These are phyloP conservation scores for Lepilemur septentrionalis DNA, from an alignment of 2,797 vertebrate species.

Conservation along the genomic window DNA sequence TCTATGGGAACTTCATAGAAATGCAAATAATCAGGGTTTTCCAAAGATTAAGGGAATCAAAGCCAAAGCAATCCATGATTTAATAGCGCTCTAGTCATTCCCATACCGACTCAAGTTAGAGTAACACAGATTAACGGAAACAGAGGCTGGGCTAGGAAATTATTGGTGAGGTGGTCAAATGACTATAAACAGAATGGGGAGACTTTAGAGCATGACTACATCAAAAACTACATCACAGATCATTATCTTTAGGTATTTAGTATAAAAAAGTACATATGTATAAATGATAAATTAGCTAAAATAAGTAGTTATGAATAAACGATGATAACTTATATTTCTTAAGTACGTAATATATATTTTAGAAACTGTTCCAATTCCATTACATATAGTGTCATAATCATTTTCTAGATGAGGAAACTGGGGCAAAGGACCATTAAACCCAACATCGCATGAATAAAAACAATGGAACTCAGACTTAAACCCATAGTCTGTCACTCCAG, in stretches of 20 bases:
- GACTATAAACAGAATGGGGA: not conserved
- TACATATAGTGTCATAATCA: not conserved
- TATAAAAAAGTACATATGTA: not conserved
- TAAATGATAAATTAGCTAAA: not conserved
- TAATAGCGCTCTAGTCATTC: not conserved
- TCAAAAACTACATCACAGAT: not conserved
- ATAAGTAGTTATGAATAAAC: not conserved
- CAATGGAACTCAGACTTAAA: not conserved
- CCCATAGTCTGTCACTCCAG: not conserved
- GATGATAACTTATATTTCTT: not conserved
- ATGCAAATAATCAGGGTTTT: not conserved
- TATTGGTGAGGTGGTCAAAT: not conserved
- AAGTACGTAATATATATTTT: not conserved
- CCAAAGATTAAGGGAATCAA: not conserved
- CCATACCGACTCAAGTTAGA: not conserved
- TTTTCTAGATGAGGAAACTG: not conserved
- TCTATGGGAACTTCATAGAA: not conserved
- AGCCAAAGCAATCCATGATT: not conserved
- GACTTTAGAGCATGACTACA: not conserved
- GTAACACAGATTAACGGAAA: not conserved
- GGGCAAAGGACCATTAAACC: not conserved
- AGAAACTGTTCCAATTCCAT: not conserved
- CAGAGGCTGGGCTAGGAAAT: not conserved
- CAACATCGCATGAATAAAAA: not conserved
- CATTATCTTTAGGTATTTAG: not conserved